Evolutionary conservation across 2,888 invertebrate species (phyloP), one percentile per base, ranked within the genome.

Genomic region (Ditula angustiorana): DNA sequence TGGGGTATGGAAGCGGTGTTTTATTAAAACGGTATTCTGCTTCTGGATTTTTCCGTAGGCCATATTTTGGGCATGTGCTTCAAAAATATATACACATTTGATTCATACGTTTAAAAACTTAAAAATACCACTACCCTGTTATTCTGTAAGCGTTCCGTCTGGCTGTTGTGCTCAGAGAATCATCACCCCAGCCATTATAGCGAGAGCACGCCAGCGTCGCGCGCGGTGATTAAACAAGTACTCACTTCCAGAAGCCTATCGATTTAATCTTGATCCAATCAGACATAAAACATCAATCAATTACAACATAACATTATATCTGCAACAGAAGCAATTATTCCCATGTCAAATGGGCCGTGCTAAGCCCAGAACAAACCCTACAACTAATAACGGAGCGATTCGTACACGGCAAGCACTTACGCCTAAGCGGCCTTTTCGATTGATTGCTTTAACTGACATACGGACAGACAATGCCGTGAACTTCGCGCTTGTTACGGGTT

Each of bases 331-430:
- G 70, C 76, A 72, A 79, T 78, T 77, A 82, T 74, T 77, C 66
- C 67, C 61, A 59, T 69, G 71, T 72, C 72, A 82, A 88, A 85
- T 86, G 83, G 84, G 73, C 76, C 81, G 78, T 77, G 71, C 69
- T 79, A 79, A 76, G 70, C 72, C 71, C 73, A 65, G 75, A 71
- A 69, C 67, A 57, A 60, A 74, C 75, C 80, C 80, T 76, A 74
- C 74, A 60, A 69, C 76, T 78, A 83, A 83, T 82, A 82, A 77
- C 76, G 75, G 69, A 72, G 71, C 74, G 73, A 19, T 77, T 78
- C 79, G 73, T 73, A 73, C 80, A 82, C 77, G 74, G 76, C 69
- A 67, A 76, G 79, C 82, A 83, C 80, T 85, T 79, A 76, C 72
- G 72, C 66, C 68, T 71, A 76, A 75, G 74, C 68, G 72, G 76